Conservation (phyloP, 2,113 vertebrate species). For the Dolichallabes microphthalmus region DNA sequence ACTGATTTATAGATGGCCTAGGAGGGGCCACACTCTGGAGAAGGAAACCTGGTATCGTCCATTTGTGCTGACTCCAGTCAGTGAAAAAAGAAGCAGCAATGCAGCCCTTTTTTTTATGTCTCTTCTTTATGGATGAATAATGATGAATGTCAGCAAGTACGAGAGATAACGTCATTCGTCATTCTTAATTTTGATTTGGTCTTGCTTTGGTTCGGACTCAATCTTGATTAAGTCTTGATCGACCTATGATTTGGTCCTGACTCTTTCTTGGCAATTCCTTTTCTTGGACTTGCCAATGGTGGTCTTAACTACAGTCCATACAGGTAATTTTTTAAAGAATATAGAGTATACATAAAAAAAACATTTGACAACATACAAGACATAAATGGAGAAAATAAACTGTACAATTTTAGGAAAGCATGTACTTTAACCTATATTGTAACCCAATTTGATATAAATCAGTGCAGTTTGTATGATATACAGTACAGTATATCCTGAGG, state of each 20-base stretch:
- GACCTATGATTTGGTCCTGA: neutral
- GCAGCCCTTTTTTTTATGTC: neutral
- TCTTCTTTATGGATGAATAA: neutral
- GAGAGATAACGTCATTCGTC: neutral
- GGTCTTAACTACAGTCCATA: neutral
- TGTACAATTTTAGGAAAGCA: neutral
- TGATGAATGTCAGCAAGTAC: neutral
- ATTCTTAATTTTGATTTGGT: neutral
- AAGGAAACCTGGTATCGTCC: neutral
- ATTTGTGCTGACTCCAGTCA: conserved; percentile 24
- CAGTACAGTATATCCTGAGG: too few relatives aligned
- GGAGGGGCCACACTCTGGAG: neutral
- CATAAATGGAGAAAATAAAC: neutral
- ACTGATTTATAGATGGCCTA: conserved; percentile 26
- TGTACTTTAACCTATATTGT: neutral
- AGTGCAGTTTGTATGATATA: too few relatives aligned
- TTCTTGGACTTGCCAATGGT: neutral
- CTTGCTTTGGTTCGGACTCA: neutral
- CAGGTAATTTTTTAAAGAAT: neutral
- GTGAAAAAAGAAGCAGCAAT: conserved; percentile 2
- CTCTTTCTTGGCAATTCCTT: neutral
- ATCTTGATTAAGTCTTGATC: neutral
- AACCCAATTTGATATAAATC: neutral
- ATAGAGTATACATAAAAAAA: neutral
- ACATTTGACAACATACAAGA: neutral